Conservation (phyloP, 30 jellyfish, hydroid and myxozoan species). For the Clytia hemisphaerica region DNA sequence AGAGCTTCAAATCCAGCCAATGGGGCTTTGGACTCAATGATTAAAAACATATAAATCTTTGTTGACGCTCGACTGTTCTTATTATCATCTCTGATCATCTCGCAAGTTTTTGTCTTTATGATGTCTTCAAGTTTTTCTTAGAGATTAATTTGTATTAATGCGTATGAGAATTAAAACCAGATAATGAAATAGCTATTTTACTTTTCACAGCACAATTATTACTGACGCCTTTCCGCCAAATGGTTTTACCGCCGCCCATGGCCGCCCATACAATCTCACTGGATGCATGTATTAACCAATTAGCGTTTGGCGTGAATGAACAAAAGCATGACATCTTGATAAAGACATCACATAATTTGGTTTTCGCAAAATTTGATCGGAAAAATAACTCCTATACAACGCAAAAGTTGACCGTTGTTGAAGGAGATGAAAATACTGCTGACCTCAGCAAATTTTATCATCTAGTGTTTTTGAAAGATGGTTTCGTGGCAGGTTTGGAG, state of each 20-base stretch:
- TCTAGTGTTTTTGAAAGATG: too few species aligned
- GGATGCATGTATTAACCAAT: conserved; percentile 48
- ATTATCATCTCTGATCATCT: not conserved
- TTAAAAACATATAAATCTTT: too few species aligned
- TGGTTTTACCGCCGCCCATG: conserved; percentile 97
- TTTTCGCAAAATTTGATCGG: too few species aligned
- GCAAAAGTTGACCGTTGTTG: too few species aligned
- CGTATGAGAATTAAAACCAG: too few species aligned
- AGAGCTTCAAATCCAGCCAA: too few species aligned
- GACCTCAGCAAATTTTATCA: too few species aligned
- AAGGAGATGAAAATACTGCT: too few species aligned
- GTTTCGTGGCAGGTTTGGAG: too few species aligned
- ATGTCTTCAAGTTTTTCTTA: not conserved
- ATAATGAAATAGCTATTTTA: not conserved
- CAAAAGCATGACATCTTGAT: conserved; percentile 8
- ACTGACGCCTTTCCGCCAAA: conserved; percentile 71
- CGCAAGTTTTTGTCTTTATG: not conserved
- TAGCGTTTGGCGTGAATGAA: conserved; percentile 46
- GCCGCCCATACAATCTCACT: conserved; percentile 31
- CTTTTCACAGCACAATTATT: conserved; percentile 40
- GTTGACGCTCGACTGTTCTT: not conserved
- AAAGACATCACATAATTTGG: conserved; percentile 5
- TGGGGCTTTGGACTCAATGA: too few species aligned
- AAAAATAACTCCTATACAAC: too few species aligned
- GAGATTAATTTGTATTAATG: too few species aligned